phyloP scores from a whole-genome alignment of 2,797 vertebrate species.

The Centropyge bicolor region DNA sequence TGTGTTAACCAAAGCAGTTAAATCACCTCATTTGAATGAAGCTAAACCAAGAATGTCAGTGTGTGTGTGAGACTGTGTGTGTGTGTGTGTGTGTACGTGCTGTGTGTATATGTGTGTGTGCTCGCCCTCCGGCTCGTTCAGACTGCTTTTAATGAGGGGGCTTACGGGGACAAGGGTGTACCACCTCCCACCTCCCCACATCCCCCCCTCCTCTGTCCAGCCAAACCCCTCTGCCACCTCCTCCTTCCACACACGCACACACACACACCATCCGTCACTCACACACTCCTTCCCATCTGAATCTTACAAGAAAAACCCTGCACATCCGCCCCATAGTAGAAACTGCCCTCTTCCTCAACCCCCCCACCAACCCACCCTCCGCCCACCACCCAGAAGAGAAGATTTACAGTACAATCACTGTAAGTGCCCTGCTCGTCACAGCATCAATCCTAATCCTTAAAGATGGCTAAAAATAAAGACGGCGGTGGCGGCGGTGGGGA shows the following conservation, averaged over 20 bases:
- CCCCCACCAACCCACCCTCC: constrained; percentile 33
- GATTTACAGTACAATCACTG: constrained; percentile 99
- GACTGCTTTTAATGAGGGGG: constrained; percentile 88
- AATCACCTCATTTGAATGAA: constrained; percentile 88
- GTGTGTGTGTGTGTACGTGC: constrained; percentile 46
- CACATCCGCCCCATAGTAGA: constrained; percentile 81
- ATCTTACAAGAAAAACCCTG: constrained; percentile 78
- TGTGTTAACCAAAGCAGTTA: constrained; percentile 84
- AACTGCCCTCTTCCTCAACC: constrained; percentile 75
- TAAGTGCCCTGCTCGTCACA: constrained; percentile 99
- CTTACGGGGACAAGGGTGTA: constrained; percentile 86
- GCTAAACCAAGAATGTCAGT: constrained; percentile 79
- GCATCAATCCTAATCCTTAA: constrained; percentile 99
- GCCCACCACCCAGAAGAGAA: constrained; percentile 83
- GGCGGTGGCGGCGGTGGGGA: constrained; percentile 88
- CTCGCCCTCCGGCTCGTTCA: constrained; percentile 79
- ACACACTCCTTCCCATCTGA: constrained; percentile 75
- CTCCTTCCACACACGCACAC: constrained; percentile 45
- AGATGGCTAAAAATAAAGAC: constrained; percentile 99
- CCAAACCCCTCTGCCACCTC: constrained; percentile 71
- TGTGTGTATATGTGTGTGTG: constrained; percentile 63
- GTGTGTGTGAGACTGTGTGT: constrained; percentile 51
- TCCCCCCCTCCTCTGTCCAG: constrained; percentile 69
- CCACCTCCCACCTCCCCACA: constrained; percentile 78
- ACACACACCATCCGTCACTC: constrained; percentile 66